Evolutionary conservation across 2,888 invertebrate species (phyloP).

Genomic region (Zhuqinia jingwanae): DNA sequence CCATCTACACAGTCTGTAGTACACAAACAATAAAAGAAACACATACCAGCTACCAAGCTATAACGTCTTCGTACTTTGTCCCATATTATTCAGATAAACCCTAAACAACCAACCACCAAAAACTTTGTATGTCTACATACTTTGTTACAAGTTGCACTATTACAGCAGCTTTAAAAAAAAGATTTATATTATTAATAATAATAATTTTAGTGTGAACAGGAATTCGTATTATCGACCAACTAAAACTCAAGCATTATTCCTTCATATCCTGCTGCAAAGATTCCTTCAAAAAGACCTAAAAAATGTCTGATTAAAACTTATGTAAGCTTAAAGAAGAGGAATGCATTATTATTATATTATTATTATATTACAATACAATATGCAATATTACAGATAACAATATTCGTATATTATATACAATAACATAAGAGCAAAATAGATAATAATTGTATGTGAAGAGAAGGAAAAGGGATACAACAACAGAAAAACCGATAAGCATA

Average conservation of each 20-base stretch:
- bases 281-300: constrained; percentile 27
- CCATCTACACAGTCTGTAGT: too few relatives aligned
- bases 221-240: constrained; percentile 33
- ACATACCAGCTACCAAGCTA: background rate
- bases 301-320: constrained; percentile 20
- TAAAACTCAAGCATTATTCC: background rate
- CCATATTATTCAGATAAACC: background rate
- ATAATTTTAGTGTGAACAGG: constrained; percentile 34
- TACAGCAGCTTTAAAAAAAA: background rate
- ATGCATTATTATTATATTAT: too few relatives aligned
- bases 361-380: background rate
- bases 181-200: constrained; percentile 50
- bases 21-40: background rate
- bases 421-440: background rate
- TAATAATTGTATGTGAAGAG: background rate
- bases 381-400: background rate
- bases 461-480: too few relatives aligned
- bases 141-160: background rate
- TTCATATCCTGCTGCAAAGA: constrained; percentile 48
- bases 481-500: background rate
- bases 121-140: background rate
- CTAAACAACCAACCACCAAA: background rate
- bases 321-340: background rate
- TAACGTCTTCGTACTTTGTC: background rate
- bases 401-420: background rate